These are phyloP conservation scores for Syngnathus typhle DNA, from an alignment of 2,113 vertebrate species.

Conservation along the genomic window DNA sequence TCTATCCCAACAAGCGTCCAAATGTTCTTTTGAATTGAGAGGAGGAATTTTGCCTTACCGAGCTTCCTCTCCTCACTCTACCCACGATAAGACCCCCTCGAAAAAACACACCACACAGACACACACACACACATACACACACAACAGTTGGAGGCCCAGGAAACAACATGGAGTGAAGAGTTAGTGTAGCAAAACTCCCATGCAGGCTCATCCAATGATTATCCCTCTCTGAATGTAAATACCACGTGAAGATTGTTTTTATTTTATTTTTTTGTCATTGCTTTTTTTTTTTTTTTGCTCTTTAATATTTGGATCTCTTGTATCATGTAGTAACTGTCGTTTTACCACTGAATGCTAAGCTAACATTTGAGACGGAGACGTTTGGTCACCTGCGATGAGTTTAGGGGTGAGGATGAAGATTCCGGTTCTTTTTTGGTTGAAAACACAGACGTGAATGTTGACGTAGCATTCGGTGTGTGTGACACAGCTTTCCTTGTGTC, in stretches of 20 bases:
- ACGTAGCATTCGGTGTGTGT: neutral
- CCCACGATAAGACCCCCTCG: neutral
- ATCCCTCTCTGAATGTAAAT: conserved; percentile 70
- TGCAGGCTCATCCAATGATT: conserved; percentile 25
- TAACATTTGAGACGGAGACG: neutral
- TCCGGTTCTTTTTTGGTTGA: neutral
- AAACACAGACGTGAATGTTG: neutral
- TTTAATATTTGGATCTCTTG: conserved; percentile 25
- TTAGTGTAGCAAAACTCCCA: conserved; percentile 47
- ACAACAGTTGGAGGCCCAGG: neutral
- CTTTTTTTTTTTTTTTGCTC: conserved; percentile 29
- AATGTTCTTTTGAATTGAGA: conserved; percentile 13
- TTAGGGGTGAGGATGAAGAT: neutral
- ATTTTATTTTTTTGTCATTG: conserved; percentile 38
- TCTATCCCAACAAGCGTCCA: neutral
- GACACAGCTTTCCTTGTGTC: conserved; percentile 20
- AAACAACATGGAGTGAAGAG: conserved; percentile 7
- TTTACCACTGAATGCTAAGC: conserved; percentile 8
- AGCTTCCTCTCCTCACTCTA: conserved; percentile 28
- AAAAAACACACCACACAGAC: neutral
- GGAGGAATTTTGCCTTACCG: conserved; percentile 49
- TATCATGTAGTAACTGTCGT: conserved; percentile 31
- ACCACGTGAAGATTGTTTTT: conserved; percentile 55
- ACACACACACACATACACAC: conserved; percentile 11
- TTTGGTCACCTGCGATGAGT: neutral